phyloP scores from a whole-genome alignment of 2,797 vertebrate species.

The Euthynnus affinis region DNA sequence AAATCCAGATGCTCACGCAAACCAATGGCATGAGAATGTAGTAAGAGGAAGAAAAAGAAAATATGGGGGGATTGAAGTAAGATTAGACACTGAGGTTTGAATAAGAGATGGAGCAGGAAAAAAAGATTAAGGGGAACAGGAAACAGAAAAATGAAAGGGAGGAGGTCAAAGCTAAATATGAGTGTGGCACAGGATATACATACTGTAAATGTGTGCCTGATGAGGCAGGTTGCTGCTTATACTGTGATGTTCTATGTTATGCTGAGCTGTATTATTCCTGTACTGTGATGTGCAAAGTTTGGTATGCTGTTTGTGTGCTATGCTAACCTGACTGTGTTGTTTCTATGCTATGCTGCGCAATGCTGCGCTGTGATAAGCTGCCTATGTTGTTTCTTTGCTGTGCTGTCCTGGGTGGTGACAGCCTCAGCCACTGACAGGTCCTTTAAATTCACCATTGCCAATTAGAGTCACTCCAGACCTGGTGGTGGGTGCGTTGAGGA shows the following conservation, averaged over 20 bases:
- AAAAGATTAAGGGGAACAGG: background rate
- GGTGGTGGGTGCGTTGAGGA: constrained; percentile 62
- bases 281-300: constrained; percentile 50
- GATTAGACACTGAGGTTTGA: constrained; percentile 23
- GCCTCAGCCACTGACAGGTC: constrained; percentile 82
- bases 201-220: constrained; percentile 20
- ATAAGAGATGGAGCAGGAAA: constrained; percentile 11
- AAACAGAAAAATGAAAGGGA: background rate
- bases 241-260: constrained; percentile 6
- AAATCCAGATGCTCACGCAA: constrained; percentile 72
- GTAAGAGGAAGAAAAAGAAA: constrained; percentile 16
- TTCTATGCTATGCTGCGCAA: constrained; percentile 44
- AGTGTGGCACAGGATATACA: constrained; percentile 21
- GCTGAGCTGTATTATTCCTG: constrained; percentile 48
- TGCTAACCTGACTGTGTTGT: constrained; percentile 59
- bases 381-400: constrained; percentile 77
- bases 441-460: constrained; percentile 88
- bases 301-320: constrained; percentile 47
- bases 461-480: constrained; percentile 87
- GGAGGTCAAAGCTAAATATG: constrained; percentile 11
- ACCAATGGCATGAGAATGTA: constrained; percentile 37
- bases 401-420: constrained; percentile 79
- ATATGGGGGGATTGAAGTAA: constrained; percentile 15
- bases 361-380: constrained; percentile 61
- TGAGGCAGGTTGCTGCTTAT: constrained; percentile 31